phyloP scores from a whole-genome alignment of 2,113 vertebrate genomes.

The Otus sunia region DNA sequence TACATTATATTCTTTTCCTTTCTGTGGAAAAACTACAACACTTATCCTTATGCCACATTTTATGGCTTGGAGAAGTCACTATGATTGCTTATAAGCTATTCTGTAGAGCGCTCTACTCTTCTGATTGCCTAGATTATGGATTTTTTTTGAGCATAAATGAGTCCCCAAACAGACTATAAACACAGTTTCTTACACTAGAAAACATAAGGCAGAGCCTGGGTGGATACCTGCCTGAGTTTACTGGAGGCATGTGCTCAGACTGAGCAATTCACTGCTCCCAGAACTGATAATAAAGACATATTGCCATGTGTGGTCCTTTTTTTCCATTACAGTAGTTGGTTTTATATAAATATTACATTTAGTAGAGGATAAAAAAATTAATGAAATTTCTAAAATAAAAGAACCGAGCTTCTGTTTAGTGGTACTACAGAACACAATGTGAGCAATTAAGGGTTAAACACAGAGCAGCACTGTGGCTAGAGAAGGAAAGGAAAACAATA shows the following conservation, averaged over 20 bases:
- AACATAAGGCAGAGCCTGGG: neutral
- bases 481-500: slow-evolving; percentile 52
- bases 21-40: neutral
- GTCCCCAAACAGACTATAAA: neutral
- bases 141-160: neutral
- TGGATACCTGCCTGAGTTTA: neutral
- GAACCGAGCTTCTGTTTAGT: neutral
- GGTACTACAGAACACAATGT: neutral
- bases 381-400: neutral
- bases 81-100: fast-evolving
- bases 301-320: neutral
- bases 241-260: neutral
- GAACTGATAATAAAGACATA: neutral
- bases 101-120: neutral
- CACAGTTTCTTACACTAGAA: neutral
- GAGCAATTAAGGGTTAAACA: slow-evolving; percentile 16
- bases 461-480: neutral
- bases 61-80: neutral
- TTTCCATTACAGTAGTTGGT: neutral
- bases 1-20: neutral
- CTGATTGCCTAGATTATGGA: neutral
- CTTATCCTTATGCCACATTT: neutral
- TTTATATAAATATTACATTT: neutral
- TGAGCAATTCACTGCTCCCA: neutral
- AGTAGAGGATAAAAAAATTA: neutral